A percentile compares a stretch with the other conserved stretches of the same genome.
Evolutionary conservation across 2,113 vertebrate species (phyloP).

Genomic region (Smithornis capensis): DNA sequence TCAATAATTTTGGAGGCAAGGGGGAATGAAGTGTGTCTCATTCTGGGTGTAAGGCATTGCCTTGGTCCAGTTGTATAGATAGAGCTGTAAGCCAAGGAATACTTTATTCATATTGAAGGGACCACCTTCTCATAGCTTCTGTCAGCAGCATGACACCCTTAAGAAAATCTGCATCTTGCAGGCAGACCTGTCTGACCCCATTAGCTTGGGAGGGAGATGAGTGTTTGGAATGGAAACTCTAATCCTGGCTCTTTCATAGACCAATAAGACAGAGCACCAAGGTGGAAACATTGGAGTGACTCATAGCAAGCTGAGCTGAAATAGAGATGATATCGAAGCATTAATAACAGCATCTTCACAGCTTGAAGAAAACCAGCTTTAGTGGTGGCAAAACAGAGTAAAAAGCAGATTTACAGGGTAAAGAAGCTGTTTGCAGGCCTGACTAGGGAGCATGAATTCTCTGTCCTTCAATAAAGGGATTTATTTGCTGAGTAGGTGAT

Average conservation of each 20-base stretch:
- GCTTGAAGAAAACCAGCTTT: background rate
- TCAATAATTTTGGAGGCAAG: background rate
- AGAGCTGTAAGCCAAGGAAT: background rate
- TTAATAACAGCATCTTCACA: background rate
- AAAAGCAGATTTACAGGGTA: background rate
- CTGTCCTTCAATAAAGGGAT: background rate
- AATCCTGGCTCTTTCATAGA: background rate
- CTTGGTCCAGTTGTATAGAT: background rate
- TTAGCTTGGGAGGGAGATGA: conserved; percentile 24
- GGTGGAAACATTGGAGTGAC: conserved; percentile 1
- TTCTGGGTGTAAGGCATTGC: background rate
- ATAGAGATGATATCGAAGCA: background rate
- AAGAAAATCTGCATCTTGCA: background rate
- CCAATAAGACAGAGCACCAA: background rate
- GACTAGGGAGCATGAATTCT: background rate
- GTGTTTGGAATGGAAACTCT: conserved; percentile 8
- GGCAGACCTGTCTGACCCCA: conserved; percentile 36
- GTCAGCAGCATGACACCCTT: background rate
- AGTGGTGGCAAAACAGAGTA: background rate
- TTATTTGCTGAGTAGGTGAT: conserved; percentile 33
- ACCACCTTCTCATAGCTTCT: background rate
- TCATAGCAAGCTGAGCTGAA: conserved; percentile 5
- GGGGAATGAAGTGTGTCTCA: background rate
- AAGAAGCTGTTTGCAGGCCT: background rate
- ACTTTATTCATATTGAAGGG: background rate